phyloP scores from a whole-genome alignment of 2,113 vertebrate genomes.

The Sinocyclocheilus anshuiensis region DNA sequence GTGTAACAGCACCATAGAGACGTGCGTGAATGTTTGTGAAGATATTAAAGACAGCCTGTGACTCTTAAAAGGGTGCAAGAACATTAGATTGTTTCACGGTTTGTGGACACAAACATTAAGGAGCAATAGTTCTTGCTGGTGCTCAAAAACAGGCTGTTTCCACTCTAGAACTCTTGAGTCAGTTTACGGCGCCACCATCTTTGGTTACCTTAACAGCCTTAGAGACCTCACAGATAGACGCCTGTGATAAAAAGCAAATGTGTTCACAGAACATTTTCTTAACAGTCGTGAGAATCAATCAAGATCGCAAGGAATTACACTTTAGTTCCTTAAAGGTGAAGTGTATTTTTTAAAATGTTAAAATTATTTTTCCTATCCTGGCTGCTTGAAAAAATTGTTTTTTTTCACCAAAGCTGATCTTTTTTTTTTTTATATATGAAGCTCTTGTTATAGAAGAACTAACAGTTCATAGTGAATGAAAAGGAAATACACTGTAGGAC shows the following conservation, averaged over 20 bases:
- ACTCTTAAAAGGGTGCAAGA: conserved; percentile 22
- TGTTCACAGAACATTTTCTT: background rate
- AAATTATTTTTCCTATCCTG: background rate
- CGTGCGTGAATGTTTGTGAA: conserved; percentile 48
- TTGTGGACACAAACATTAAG: conserved; percentile 41
- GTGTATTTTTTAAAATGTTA: background rate
- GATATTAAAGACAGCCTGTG: conserved; percentile 40
- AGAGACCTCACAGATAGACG: conserved; percentile 22
- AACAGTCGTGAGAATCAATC: conserved; percentile 3
- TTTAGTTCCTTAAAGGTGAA: background rate
- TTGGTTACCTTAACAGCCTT: conserved; percentile 11
- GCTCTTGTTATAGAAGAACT: background rate
- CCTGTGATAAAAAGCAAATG: conserved; percentile 13
- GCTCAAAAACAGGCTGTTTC: conserved; percentile 29
- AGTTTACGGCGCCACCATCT: conserved; percentile 27
- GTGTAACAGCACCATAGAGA: conserved; percentile 34
- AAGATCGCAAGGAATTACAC: background rate
- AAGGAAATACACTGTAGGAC: background rate
- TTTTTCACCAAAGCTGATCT: background rate
- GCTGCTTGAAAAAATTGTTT: background rate
- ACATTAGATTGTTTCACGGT: conserved; percentile 28
- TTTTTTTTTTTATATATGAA: background rate
- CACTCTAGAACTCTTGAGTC: conserved; percentile 10
- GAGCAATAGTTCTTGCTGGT: conserved; percentile 11
- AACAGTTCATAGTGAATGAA: background rate